These are phyloP conservation scores for Menura novaehollandiae DNA, from an alignment of 2,113 vertebrate species.

Conservation along the genomic window DNA sequence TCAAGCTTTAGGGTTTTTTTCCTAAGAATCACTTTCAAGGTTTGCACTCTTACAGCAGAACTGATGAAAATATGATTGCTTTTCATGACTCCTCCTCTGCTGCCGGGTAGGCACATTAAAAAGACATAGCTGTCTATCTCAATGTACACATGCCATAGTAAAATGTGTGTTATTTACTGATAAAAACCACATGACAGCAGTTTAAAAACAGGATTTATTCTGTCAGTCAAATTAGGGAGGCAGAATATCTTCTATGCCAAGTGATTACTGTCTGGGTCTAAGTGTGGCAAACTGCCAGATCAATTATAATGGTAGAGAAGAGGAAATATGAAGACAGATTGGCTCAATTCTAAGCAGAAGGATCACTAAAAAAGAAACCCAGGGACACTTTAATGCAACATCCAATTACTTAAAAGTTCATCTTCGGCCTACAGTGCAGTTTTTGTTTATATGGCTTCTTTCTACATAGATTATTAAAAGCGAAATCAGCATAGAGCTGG, in stretches of 20 bases:
- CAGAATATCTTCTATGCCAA: conserved; percentile 60
- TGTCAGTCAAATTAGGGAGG: conserved; percentile 72
- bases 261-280: conserved; percentile 49
- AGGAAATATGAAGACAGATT: conserved; percentile 76
- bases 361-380: conserved; percentile 63
- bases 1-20: background rate
- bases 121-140: conserved; percentile 58
- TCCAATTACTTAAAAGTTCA: conserved; percentile 65
- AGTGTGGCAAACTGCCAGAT: conserved; percentile 65
- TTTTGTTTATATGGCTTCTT: conserved; percentile 24
- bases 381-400: conserved; percentile 64
- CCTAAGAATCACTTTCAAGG: background rate
- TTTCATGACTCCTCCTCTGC: background rate
- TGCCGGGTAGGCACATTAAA: background rate
- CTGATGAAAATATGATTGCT: conserved; percentile 19
- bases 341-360: conserved; percentile 70
- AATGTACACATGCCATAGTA: conserved; percentile 46
- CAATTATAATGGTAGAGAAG: conserved; percentile 66
- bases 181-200: conserved; percentile 65
- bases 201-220: conserved; percentile 60
- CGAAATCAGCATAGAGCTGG: background rate
- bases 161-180: conserved; percentile 73
- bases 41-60: background rate
- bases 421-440: background rate
- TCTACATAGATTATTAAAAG: background rate